phyloP scores from a whole-genome alignment of 1,140 invertebrate species.

The Xylocopa sonorina region DNA sequence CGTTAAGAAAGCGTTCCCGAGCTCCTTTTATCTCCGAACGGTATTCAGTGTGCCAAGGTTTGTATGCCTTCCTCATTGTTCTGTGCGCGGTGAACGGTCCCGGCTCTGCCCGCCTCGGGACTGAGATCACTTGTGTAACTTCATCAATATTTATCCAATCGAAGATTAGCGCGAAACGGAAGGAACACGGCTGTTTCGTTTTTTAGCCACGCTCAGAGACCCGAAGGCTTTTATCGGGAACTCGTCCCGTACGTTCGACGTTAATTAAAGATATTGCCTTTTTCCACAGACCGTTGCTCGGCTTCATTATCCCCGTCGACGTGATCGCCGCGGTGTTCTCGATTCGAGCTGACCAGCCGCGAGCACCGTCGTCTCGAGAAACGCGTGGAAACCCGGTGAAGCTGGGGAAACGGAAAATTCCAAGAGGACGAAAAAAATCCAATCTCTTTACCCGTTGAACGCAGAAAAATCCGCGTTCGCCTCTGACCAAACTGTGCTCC shows the following conservation, averaged over 20 bases:
- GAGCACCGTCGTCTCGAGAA: too few relatives aligned
- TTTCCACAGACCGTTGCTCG: too few relatives aligned
- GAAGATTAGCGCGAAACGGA: background rate
- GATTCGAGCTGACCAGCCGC: too few relatives aligned
- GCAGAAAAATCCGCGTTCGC: background rate
- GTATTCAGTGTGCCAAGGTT: background rate
- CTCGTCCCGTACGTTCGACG: too few relatives aligned
- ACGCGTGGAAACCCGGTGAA: too few relatives aligned
- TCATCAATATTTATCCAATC: conserved; percentile 5
- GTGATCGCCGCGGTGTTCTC: too few relatives aligned
- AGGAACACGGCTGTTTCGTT: background rate
- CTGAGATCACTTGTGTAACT: conserved; percentile 5
- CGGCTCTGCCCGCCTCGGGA: background rate
- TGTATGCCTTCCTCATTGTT: conserved; percentile 11
- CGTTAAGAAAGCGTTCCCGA: background rate
- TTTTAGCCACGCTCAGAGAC: too few relatives aligned
- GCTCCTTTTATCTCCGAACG: background rate
- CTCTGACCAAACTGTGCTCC: conserved; percentile 12
- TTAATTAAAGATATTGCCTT: too few relatives aligned
- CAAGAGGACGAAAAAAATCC: background rate
- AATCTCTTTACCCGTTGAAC: background rate
- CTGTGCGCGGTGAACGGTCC: conserved; percentile 44
- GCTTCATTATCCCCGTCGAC: too few relatives aligned
- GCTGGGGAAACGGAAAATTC: too few relatives aligned
- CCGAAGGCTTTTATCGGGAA: too few relatives aligned